Conservation (phyloP, 2,113 vertebrate species). For the Rhabdornis inornatus region DNA sequence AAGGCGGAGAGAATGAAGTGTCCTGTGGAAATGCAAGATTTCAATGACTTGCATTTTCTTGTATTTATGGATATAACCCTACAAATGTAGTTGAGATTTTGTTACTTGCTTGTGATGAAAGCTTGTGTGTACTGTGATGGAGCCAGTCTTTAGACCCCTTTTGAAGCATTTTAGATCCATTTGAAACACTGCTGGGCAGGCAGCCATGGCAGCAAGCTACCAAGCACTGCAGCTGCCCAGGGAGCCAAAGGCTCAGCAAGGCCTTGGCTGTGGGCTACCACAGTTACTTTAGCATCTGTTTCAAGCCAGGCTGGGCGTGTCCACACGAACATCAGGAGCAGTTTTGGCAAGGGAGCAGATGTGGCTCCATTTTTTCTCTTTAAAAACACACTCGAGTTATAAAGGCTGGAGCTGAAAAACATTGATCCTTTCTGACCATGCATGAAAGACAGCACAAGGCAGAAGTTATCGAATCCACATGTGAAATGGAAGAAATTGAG, state of each 20-base stretch:
- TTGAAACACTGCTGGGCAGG: background rate
- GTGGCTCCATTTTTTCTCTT: background rate
- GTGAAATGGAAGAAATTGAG: background rate
- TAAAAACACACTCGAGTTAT: background rate
- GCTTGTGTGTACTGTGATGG: too few relatives aligned
- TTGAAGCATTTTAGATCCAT: background rate
- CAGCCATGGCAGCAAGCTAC: fast-evolving
- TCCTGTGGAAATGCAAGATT: background rate
- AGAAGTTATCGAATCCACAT: background rate
- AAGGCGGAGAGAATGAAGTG: fast-evolving
- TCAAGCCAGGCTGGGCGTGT: background rate
- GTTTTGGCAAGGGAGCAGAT: background rate
- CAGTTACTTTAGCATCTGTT: background rate
- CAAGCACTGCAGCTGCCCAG: background rate
- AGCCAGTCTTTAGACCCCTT: background rate
- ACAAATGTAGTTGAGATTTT: background rate
- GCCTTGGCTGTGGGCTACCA: background rate
- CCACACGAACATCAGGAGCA: background rate
- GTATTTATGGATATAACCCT: background rate
- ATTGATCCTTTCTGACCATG: background rate
- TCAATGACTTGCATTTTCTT: background rate
- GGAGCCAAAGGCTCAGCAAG: background rate
- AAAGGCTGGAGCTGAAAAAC: background rate
- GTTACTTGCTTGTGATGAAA: background rate
- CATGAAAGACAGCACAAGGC: background rate